Percentiles rank a stretch among this genome's conserved stretches.
Evolutionary conservation across 2,113 vertebrate genomes (phyloP).

Genomic region (Gallinago jamesoni): DNA sequence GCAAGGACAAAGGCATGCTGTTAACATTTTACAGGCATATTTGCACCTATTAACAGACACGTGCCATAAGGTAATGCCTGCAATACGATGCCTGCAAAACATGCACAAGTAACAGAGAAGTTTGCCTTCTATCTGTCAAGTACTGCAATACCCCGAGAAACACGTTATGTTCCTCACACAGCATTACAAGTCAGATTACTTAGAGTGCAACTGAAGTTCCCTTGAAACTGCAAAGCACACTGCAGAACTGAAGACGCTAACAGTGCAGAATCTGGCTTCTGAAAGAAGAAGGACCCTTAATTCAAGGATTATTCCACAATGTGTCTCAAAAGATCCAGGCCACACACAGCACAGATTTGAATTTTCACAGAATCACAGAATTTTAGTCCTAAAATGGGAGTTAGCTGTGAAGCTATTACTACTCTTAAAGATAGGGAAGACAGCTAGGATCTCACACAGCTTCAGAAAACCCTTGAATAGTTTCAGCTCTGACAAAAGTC

Average conservation of each 20-base stretch:
- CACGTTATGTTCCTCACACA: rapidly evolving
- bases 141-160: neutral
- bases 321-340: neutral
- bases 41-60: neutral
- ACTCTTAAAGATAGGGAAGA: neutral
- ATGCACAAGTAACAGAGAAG: neutral
- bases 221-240: neutral
- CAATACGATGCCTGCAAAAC: neutral
- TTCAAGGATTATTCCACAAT: neutral
- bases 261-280: neutral
- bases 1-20: neutral
- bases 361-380: neutral
- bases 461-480: neutral
- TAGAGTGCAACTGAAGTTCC: neutral
- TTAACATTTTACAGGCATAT: neutral
- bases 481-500: neutral
- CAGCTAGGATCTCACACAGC: neutral
- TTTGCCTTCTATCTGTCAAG: neutral
- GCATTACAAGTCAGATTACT: too few species aligned
- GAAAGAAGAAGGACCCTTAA: neutral
- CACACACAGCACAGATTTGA: rapidly evolving
- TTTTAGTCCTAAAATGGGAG: neutral
- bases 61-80: neutral
- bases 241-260: neutral
- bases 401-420: neutral